Evolutionary conservation across 2,797 vertebrate genomes (phyloP), one percentile per base, ranked within the genome.

Genomic region (Neopelma chrysocephalum): DNA sequence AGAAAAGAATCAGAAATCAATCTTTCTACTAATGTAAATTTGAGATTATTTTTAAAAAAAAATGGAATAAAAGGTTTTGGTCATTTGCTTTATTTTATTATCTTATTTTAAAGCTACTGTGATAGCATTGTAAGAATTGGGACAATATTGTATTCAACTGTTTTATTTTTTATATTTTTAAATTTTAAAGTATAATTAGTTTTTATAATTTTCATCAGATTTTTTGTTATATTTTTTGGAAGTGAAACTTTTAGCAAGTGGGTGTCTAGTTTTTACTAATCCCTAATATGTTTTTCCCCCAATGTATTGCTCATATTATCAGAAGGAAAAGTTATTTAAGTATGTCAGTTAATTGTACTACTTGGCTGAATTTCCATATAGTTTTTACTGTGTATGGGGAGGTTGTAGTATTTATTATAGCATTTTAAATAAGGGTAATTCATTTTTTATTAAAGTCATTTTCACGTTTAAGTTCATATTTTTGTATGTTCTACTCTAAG

Each of bases 11-110:
- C 99, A 99, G 98, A 99, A 99, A 99, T 99, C 98, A 99, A 99
- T 99, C 99, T 99, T 99, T 99, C 99, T 99, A 99, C 99, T 99
- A 99, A 99, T 99, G 99, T 99, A 99, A 99, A 99, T 98, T 98
- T 99, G 98, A 99, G 98, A 99, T 99, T 99, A 99, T 99, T 99
- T 99, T 99, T 99, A 99, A 99, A 98, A 99, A 98, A 99, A 98
- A 99, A 98, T 98, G 97, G 98, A 98, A 98, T 99, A 99, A 99
- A 99, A 98, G 97, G 99, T 99, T 99, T 99, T 99, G 99, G 99
- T 99, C 99, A 99, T 99, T 99, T 99, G 99, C 99, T 99, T 98
- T 99, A 99, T 99, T 99, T 99, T 99, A 99, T 99, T 99, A 99
- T 99, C 99, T 99, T 99, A 99, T 99, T 99, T 99, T 99, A 99